A percentile compares a stretch with the other conserved stretches of the same genome.
phyloP scores from a whole-genome alignment of 2,113 vertebrate species.

The Hystrix cristata region DNA sequence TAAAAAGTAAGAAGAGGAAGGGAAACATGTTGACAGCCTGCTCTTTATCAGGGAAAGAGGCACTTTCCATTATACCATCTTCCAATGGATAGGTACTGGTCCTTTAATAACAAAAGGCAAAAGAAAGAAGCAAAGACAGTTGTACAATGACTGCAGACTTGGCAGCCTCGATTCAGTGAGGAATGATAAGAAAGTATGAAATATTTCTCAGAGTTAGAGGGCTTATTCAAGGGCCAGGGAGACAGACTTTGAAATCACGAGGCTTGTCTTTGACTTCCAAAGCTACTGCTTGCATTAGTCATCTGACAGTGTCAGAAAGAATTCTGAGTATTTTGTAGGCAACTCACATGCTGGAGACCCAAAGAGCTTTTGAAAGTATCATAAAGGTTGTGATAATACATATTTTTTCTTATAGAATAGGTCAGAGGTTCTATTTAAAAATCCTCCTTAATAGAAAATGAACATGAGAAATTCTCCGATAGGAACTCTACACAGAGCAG shows the following conservation, averaged over 20 bases:
- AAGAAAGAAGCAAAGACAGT: not conserved
- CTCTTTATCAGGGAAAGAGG: not conserved
- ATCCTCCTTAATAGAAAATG: conserved; percentile 56
- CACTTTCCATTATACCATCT: not conserved
- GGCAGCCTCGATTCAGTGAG: not conserved
- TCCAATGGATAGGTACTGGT: not conserved
- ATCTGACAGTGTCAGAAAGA: conserved; percentile 56
- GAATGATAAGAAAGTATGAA: conserved; percentile 27
- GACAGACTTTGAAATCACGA: conserved; percentile 46
- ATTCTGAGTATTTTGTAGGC: conserved; percentile 34
- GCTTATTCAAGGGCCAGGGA: conserved; percentile 21
- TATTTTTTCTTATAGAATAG: conserved; percentile 55
- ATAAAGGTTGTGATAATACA: conserved; percentile 66
- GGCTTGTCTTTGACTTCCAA: conserved; percentile 26
- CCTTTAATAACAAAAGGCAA: not conserved
- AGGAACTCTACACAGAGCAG: not conserved
- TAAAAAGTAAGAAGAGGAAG: not conserved
- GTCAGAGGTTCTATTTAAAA: conserved; percentile 67
- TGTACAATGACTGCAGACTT: not conserved
- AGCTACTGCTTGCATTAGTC: not conserved
- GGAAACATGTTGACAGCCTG: not conserved
- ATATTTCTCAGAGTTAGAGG: conserved; percentile 39
- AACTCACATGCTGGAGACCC: conserved; percentile 36
- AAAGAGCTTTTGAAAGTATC: conserved; percentile 70
- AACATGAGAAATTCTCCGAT: conserved; percentile 57